Evolutionary conservation across 1,140 invertebrate species (phyloP).

Genomic region (Sesamia nonagrioides): DNA sequence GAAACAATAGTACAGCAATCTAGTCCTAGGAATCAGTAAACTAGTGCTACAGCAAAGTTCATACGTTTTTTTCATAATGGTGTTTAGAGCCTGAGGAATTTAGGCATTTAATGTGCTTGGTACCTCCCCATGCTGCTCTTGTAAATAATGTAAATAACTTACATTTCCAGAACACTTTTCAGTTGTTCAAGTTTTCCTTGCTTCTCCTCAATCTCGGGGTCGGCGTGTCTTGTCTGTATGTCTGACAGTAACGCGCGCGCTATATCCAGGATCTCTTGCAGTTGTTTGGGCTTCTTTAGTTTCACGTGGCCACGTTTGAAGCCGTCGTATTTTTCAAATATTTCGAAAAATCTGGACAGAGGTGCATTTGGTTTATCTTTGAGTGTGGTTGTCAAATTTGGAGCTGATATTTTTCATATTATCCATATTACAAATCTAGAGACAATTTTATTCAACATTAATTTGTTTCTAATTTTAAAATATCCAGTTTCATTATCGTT

Average conservation of each 20-base stretch:
- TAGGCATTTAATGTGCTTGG: not conserved
- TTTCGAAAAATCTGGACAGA: slow-evolving; percentile 96
- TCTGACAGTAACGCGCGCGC: slow-evolving; percentile 95
- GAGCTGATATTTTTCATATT: no score
- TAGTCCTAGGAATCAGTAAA: no score
- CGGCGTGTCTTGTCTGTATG: slow-evolving; percentile 94
- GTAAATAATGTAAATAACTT: slow-evolving; percentile 43
- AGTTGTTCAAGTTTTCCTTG: slow-evolving; percentile 99
- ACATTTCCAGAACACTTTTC: slow-evolving; percentile 99
- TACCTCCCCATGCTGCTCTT: not conserved
- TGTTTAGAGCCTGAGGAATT: not conserved
- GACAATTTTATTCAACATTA: no score
- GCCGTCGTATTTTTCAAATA: slow-evolving; percentile 99
- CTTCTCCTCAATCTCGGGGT: slow-evolving; percentile 98
- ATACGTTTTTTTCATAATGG: no score
- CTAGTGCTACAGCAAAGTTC: no score
- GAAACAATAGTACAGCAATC: no score
- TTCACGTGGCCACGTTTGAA: slow-evolving; percentile 98
- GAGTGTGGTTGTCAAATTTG: no score
- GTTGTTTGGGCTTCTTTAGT: slow-evolving; percentile 98
- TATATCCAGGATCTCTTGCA: slow-evolving; percentile 99
- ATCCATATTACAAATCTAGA: no score
- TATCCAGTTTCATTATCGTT: no score
- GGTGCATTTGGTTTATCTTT: not conserved
- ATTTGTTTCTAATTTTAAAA: no score